Percentiles rank a stretch among this genome's conserved stretches.
phyloP scores from a whole-genome alignment of 2,888 invertebrate genomes.

The Gibbula magus region DNA sequence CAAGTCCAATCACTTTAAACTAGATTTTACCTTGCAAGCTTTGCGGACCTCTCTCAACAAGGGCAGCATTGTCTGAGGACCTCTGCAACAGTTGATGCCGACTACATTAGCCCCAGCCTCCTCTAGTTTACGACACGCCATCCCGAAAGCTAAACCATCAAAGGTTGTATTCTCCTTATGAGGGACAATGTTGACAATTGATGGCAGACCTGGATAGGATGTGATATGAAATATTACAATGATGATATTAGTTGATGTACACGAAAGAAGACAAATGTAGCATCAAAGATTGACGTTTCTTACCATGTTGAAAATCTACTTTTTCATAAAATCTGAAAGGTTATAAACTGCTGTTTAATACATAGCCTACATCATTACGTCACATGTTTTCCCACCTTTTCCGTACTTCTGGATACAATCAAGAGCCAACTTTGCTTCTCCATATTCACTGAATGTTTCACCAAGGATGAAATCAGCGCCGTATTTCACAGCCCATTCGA shows the following conservation, averaged over 20 bases:
- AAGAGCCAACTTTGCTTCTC: constrained; percentile 65
- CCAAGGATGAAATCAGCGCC: constrained; percentile 68
- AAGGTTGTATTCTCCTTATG: background rate
- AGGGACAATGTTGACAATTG: background rate
- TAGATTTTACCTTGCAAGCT: constrained; percentile 45
- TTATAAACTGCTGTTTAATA: background rate
- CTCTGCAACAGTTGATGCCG: constrained; percentile 69
- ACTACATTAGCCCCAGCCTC: constrained; percentile 70
- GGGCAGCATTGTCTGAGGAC: constrained; percentile 60
- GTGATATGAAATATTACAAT: too few species aligned
- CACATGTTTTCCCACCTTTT: constrained; percentile 44
- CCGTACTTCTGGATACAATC: constrained; percentile 61
- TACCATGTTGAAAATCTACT: too few species aligned
- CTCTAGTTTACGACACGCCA: constrained; percentile 61
- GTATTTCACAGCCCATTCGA: constrained; percentile 66
- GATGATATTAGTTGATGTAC: too few species aligned
- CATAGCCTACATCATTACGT: background rate
- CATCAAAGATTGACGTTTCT: too few species aligned
- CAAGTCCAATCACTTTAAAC: too few species aligned
- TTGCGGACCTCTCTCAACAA: constrained; percentile 39
- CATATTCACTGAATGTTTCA: constrained; percentile 60
- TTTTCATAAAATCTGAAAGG: background rate
- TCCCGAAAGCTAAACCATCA: constrained; percentile 33
- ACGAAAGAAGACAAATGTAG: too few species aligned
- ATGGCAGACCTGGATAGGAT: background rate